A percentile compares a stretch with the other conserved stretches of the same genome.
Evolutionary conservation across 2,888 invertebrate genomes (phyloP).

Genomic region (Oscheius myriophilus): DNA sequence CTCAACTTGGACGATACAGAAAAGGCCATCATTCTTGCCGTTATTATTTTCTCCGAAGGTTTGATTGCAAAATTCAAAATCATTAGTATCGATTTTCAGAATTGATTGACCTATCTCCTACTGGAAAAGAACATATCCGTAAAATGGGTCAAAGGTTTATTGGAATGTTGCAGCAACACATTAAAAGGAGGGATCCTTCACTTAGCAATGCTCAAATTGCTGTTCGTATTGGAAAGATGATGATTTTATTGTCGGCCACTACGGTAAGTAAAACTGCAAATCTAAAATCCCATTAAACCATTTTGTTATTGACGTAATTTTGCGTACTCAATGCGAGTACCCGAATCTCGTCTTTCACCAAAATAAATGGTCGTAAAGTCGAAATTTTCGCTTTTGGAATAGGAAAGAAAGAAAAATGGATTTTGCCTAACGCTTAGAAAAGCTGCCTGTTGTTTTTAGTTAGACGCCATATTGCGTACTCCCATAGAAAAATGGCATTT

Average conservation of each 20-base stretch:
- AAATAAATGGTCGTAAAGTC: too few relatives aligned
- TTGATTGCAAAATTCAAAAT: too few relatives aligned
- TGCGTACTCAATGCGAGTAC: too few relatives aligned
- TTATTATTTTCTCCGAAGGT: constrained; percentile 56
- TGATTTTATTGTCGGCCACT: constrained; percentile 60
- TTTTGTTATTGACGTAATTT: too few relatives aligned
- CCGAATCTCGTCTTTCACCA: too few relatives aligned
- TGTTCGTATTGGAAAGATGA: constrained; percentile 58
- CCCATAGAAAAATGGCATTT: too few relatives aligned
- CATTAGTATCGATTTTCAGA: constrained; percentile 32
- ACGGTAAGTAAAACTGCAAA: constrained; percentile 48
- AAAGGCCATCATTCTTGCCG: constrained; percentile 53
- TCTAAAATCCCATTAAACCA: too few relatives aligned
- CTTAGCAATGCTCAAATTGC: constrained; percentile 39
- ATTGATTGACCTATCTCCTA: constrained; percentile 42
- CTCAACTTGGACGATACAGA: constrained; percentile 57
- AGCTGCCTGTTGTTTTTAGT: too few relatives aligned
- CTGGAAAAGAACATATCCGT: constrained; percentile 48
- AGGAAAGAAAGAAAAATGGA: too few relatives aligned
- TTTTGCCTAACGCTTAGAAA: too few relatives aligned
- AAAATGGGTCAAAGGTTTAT: constrained; percentile 43
- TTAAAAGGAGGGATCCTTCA: constrained; percentile 36
- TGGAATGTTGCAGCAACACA: constrained; percentile 50
- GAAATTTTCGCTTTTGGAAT: too few relatives aligned
- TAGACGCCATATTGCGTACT: too few relatives aligned